Percentiles rank a stretch among this genome's conserved stretches.
Conservation (phyloP, 2,113 vertebrate species). For the Albula glossodonta region DNA sequence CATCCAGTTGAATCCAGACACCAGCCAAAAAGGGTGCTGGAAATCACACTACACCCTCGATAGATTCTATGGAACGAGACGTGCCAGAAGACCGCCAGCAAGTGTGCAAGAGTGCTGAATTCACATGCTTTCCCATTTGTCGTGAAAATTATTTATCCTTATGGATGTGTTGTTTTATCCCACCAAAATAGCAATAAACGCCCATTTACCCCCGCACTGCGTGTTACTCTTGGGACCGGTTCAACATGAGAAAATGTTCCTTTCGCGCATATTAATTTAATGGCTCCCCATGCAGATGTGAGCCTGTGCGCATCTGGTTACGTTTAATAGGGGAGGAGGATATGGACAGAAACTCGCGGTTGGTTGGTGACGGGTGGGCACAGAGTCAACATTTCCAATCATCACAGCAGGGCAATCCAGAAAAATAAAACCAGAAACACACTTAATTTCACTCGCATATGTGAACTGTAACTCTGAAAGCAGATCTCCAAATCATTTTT, state of each 20-base stretch:
- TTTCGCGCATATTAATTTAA: conserved; percentile 16
- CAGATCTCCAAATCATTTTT: not conserved
- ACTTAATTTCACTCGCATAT: not conserved
- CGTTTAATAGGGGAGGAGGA: conserved; percentile 23
- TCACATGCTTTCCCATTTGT: not conserved
- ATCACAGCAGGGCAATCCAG: not conserved
- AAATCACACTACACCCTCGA: not conserved
- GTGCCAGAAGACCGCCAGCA: not conserved
- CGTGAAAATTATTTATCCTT: not conserved
- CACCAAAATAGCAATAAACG: conserved; percentile 4
- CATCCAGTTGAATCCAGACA: not conserved
- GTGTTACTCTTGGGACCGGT: not conserved
- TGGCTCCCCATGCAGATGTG: not conserved
- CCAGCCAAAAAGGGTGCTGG: not conserved
- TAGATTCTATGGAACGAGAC: not conserved
- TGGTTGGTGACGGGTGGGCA: conserved; percentile 13
- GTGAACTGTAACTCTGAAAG: not conserved
- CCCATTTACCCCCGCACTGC: not conserved
- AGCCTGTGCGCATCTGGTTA: conserved; percentile 20
- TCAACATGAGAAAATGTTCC: conserved; percentile 15
- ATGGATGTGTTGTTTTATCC: not conserved
- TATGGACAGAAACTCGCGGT: conserved; percentile 1
- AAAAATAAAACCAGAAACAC: not conserved
- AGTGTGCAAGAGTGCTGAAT: not conserved
- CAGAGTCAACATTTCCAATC: not conserved